Evolutionary conservation across 2,888 invertebrate species (phyloP).

Genomic region (Strigamia transsilvanica): DNA sequence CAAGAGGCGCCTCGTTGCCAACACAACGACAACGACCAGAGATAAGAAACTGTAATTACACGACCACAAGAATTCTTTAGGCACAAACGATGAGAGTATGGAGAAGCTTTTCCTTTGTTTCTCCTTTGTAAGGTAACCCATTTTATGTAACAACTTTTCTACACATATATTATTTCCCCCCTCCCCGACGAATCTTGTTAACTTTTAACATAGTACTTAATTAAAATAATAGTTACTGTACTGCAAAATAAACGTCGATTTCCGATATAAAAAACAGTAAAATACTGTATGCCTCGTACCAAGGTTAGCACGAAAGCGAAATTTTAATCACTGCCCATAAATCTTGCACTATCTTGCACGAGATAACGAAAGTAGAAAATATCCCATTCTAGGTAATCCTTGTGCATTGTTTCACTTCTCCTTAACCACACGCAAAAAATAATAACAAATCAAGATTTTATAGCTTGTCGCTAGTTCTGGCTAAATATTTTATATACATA

Average conservation of each 20-base stretch:
- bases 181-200: not conserved
- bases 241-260: not conserved
- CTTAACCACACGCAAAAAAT: not conserved
- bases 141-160: conserved; percentile 19
- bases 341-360: not conserved
- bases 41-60: conserved; percentile 48
- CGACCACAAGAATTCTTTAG: conserved; percentile 49
- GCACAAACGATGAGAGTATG: conserved; percentile 28
- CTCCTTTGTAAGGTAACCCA: conserved; percentile 34
- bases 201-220: not conserved
- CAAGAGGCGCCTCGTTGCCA: conserved; percentile 39
- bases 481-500: not conserved
- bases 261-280: not conserved
- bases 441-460: not conserved
- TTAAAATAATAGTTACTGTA: not conserved
- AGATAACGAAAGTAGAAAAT: not conserved
- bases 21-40: conserved; percentile 36
- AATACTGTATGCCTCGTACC: not conserved
- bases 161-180: not conserved
- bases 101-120: conserved; percentile 34
- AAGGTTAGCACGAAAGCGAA: not conserved
- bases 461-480: too few relatives aligned
- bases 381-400: not conserved
- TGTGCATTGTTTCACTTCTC: not conserved
- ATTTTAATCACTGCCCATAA: conserved; percentile 14